Percentiles rank a stretch among this genome's conserved stretches.
Evolutionary conservation across 2,888 invertebrate genomes (phyloP).

Genomic region (Gymnoscelis rufifasciata): DNA sequence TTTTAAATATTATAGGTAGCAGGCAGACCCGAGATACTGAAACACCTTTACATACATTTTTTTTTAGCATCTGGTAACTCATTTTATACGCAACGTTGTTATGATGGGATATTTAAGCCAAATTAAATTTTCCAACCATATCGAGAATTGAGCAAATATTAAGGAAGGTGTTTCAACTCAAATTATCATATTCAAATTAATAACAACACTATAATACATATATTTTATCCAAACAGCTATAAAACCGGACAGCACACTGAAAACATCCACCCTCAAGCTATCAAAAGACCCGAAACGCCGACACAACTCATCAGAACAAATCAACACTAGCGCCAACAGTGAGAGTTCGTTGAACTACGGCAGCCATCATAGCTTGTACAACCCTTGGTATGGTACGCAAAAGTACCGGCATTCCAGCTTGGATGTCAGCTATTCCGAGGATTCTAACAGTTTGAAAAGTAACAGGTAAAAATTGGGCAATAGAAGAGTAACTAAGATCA

Average conservation of each 20-base stretch:
- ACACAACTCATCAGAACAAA: slow-evolving; percentile 65
- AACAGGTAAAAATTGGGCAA: slow-evolving; percentile 74
- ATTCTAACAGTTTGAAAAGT: slow-evolving; percentile 83
- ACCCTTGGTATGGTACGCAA: slow-evolving; percentile 60
- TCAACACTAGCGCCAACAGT: slow-evolving; percentile 48
- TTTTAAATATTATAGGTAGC: too few relatives aligned
- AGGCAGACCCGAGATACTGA: too few relatives aligned
- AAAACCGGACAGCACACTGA: slow-evolving; percentile 57
- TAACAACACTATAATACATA: neutral
- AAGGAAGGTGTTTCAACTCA: too few relatives aligned
- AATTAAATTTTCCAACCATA: too few relatives aligned
- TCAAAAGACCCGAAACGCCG: slow-evolving; percentile 79
- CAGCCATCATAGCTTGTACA: slow-evolving; percentile 62
- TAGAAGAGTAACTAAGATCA: too few relatives aligned
- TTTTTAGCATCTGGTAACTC: too few relatives aligned
- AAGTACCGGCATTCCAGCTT: slow-evolving; percentile 65
- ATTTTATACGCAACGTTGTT: too few relatives aligned
- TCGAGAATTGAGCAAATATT: too few relatives aligned
- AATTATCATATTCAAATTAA: too few relatives aligned
- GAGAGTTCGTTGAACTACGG: slow-evolving; percentile 64
- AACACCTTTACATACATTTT: too few relatives aligned
- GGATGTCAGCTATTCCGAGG: slow-evolving; percentile 81
- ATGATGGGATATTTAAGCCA: too few relatives aligned
- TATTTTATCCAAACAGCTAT: slow-evolving; percentile 45
- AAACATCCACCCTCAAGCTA: slow-evolving; percentile 55